phyloP scores from a whole-genome alignment of 1,140 invertebrate species.

The Cydia strobilella region DNA sequence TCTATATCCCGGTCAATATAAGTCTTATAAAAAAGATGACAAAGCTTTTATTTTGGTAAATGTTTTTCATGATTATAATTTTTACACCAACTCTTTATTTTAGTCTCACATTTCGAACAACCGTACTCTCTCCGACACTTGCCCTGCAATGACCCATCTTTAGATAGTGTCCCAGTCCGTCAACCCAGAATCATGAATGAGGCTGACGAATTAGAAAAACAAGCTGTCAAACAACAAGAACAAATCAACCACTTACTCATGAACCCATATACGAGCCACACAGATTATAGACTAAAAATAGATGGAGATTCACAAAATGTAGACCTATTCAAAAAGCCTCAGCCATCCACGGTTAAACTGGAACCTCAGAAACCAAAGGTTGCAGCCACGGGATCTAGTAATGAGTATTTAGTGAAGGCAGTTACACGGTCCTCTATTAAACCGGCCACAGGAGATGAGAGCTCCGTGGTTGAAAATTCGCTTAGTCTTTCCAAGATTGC shows the following conservation, averaged over 20 bases:
- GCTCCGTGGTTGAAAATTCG: conserved; percentile 57
- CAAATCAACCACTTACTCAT: not conserved
- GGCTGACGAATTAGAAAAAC: conserved; percentile 40
- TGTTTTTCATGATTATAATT: conserved; percentile 19
- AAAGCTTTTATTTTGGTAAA: not conserved
- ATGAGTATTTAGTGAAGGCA: conserved; percentile 12
- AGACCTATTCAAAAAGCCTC: not conserved
- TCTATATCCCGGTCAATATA: too few relatives aligned
- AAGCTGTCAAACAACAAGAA: conserved; percentile 29
- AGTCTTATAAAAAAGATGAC: too few relatives aligned
- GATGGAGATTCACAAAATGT: not conserved
- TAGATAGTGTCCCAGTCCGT: conserved; percentile 65
- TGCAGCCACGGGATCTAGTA: not conserved
- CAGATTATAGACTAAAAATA: not conserved
- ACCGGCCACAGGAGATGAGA: conserved; percentile 53
- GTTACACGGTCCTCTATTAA: not conserved
- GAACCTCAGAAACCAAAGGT: conserved; percentile 5
- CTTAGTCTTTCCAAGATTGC: conserved; percentile 72
- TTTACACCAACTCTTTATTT: conserved; percentile 19
- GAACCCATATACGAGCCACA: not conserved
- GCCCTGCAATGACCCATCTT: conserved; percentile 52
- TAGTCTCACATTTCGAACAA: conserved; percentile 7
- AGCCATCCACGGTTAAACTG: not conserved
- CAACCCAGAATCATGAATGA: conserved; percentile 48
- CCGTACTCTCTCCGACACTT: not conserved